Percentiles rank a stretch among this genome's conserved stretches.
phyloP scores from a whole-genome alignment of 2,113 vertebrate species.

The Galbula dea region DNA sequence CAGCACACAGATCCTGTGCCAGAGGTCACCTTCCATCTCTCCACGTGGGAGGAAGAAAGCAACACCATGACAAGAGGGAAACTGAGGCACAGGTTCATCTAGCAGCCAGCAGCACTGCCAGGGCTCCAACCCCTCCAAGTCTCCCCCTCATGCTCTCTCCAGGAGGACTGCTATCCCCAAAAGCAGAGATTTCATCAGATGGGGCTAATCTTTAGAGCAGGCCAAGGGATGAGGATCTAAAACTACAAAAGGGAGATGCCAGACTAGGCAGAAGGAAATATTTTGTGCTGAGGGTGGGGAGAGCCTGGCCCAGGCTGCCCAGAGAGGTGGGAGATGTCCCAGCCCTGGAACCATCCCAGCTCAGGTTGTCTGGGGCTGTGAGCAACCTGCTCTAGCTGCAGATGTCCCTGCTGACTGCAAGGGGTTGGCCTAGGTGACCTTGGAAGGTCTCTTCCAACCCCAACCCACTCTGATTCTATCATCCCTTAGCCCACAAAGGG shows the following conservation, averaged over 20 bases:
- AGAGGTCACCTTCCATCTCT: neutral
- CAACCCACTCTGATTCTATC: neutral
- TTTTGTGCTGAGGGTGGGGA: neutral
- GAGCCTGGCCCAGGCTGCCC: too few relatives aligned
- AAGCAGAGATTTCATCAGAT: neutral
- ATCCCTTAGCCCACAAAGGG: neutral
- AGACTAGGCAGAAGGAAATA: neutral
- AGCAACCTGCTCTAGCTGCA: too few relatives aligned
- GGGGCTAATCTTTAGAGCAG: neutral
- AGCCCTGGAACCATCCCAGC: neutral
- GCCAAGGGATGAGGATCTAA: neutral
- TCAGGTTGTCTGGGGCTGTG: neutral
- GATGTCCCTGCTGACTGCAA: neutral
- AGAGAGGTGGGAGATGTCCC: neutral
- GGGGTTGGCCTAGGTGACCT: neutral
- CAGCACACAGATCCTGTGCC: neutral
- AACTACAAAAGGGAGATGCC: neutral
- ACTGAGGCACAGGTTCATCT: neutral
- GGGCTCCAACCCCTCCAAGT: neutral
- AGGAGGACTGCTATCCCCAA: neutral
- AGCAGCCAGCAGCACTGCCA: neutral
- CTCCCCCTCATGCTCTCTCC: neutral
- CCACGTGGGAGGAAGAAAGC: rapidly evolving
- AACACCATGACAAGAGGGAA: rapidly evolving
- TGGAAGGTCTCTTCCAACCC: neutral